phyloP scores from a whole-genome alignment of 2,888 invertebrate genomes.

The Eilema depressum region DNA sequence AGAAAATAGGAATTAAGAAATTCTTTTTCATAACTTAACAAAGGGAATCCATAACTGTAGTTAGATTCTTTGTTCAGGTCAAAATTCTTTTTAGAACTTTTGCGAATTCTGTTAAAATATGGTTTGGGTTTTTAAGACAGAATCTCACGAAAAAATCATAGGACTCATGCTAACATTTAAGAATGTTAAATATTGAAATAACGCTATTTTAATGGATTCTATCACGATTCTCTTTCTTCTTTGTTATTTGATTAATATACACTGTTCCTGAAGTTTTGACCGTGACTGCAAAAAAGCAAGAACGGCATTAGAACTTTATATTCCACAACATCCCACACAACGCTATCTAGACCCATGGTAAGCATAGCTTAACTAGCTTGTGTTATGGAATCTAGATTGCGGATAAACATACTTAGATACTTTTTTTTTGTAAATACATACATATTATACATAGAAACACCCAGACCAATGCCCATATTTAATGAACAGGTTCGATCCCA shows the following conservation, averaged over 20 bases:
- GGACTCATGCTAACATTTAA: background rate
- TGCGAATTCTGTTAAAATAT: background rate
- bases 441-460: too few relatives aligned
- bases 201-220: background rate
- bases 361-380: too few relatives aligned
- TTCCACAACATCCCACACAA: too few relatives aligned
- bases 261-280: background rate
- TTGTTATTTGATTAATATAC: background rate
- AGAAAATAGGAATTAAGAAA: background rate
- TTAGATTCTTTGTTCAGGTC: conserved; percentile 4
- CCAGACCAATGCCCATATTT: too few relatives aligned
- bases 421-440: too few relatives aligned
- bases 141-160: background rate
- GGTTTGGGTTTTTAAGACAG: background rate
- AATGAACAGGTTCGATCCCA: too few relatives aligned
- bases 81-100: background rate
- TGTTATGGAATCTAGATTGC: too few relatives aligned
- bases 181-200: background rate
- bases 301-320: too few relatives aligned
- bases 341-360: too few relatives aligned
- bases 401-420: too few relatives aligned
- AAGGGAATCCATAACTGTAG: conserved; percentile 9
- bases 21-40: conserved; percentile 5
- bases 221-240: background rate
- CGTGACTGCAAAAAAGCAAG: too few relatives aligned